Base-by-base conservation (phyloP, 92 coral and sea anemone species). In the Zoanthus solanderi region DNA sequence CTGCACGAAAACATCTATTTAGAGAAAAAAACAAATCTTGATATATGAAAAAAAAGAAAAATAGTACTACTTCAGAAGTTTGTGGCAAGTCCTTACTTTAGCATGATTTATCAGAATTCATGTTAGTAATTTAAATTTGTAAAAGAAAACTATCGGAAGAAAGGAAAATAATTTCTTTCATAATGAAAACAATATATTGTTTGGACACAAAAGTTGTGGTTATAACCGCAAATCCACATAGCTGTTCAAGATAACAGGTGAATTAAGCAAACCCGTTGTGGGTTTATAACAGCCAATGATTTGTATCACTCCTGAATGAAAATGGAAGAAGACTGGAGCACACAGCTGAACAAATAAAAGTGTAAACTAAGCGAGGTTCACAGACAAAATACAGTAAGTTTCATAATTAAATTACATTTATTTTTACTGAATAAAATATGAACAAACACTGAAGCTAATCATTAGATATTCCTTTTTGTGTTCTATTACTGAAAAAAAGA, bases 321-420 rank as follows among this genome's bases (percentile, higher is more conserved):
- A 81, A 66, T 81, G 75, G 85, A 66, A 81, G 85, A 65, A 65
- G 73, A 16, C 23, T 46, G 85, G 85, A 81, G 85, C 85, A 81
- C 85, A 65, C 75, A 65, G 85, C 85, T 65, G 75, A 81, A 81
- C 85, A 66, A 46, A 48, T 65, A 30, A 12, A 28, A 34, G 13
- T 53, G 17, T 7, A 77, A 77, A 28, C 7, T 10, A 23, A 77
- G 12, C 29, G 15, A 17, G 44, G 0, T 48, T 54, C 31, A 53
- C 17, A 11, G 44, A 77, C 28, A 53, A 54, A 53, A 76, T 44
- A 37, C 42, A 50, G 11, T 32, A 53, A 50, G 79, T 28, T 44
- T 63, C 17, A 14, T 3, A 30, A 29, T 17, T 7, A 69, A 10
- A 9, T 10, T 69, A 13, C 46, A 9, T 30, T 12, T 9, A 5